Conservation (phyloP, 2,797 vertebrate genomes). For the Geotrypetes seraphini region DNA sequence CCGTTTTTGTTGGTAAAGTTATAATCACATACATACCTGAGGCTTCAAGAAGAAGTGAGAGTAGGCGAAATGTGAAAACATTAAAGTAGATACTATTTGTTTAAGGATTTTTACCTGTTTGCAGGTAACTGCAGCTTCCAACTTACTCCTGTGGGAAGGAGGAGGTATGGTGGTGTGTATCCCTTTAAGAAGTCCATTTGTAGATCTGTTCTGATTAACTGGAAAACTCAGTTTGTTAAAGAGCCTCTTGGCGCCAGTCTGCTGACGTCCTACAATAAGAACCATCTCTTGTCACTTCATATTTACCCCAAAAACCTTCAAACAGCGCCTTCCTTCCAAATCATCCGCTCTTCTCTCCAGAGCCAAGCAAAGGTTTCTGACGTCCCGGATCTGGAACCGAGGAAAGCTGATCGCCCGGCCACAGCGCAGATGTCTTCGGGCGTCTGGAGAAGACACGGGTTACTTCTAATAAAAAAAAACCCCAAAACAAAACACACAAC, state of each 20-base stretch:
- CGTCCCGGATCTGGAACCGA: neutral
- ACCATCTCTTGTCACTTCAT: constrained; percentile 78
- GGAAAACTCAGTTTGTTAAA: constrained; percentile 55
- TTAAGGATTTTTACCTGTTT: no score
- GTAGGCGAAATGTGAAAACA: no score
- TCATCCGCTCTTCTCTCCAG: constrained; percentile 27
- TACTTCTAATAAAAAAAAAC: no score
- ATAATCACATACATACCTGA: no score
- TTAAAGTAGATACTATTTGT: no score
- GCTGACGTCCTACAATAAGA: constrained; percentile 73
- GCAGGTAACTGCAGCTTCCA: no score
- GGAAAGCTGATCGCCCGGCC: constrained; percentile 24
- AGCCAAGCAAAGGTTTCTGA: constrained; percentile 12
- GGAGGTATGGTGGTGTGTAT: no score
- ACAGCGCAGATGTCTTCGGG: constrained; percentile 13
- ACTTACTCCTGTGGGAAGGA: no score
- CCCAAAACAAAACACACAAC: no score
- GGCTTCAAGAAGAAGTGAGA: no score
- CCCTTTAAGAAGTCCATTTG: constrained; percentile 43
- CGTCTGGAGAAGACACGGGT: neutral
- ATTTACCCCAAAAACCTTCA: constrained; percentile 68
- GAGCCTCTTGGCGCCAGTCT: constrained; percentile 81
- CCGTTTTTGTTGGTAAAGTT: no score
- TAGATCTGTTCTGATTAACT: constrained; percentile 53
- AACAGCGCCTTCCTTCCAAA: constrained; percentile 29